Base-by-base conservation (phyloP, 2,797 vertebrate species). In the Pelodytes ibericus region DNA sequence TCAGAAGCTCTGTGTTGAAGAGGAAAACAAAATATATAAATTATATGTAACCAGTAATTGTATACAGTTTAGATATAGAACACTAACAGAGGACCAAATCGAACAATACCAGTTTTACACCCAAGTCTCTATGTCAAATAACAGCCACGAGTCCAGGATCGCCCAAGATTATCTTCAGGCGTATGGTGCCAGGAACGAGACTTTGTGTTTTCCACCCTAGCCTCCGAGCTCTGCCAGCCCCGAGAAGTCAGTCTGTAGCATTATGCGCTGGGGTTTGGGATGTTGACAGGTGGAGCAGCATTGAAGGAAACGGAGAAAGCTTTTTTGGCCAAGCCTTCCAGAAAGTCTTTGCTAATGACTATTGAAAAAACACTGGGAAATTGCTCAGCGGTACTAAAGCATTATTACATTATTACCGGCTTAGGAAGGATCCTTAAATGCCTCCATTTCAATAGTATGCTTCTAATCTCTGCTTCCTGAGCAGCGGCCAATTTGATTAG, bases 321-420 rank as follows among this genome's bases (percentile, higher is more conserved):
- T 78, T 78, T 78, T 78, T 78, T 78, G 75, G 75, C 75, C 75
- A 72, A 72, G 56, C 62, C 63, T 78, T 72, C 53, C 53, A 72
- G 75, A 72, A 60, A 77, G 69, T 27, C 68, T 77, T 66, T 72
- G 71, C 75, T 78, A 78, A 78, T 72, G 75, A 78, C 75, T 78
- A 78, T 78, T 72, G 75, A 68, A 67, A 76, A 72, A 78, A 78
- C 53, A 56, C 56, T 47, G 75, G 70, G 70, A 72, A 72, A 78
- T 78, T 78, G 75, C 70, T 72, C 63, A 44, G 70, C 69, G 30
- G 70, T 72, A 78, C 75, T 78, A 78, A 72, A 78, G 57, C 63
- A 78, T 78, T 78, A 78, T 78, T 78, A 72, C 70, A 78, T 72
- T 78, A 78, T 78, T 78, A 78, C 70, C 63, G 56, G 69, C 69